phyloP scores from a whole-genome alignment of 2,888 invertebrate species.

The Strigamia transsilvanica region DNA sequence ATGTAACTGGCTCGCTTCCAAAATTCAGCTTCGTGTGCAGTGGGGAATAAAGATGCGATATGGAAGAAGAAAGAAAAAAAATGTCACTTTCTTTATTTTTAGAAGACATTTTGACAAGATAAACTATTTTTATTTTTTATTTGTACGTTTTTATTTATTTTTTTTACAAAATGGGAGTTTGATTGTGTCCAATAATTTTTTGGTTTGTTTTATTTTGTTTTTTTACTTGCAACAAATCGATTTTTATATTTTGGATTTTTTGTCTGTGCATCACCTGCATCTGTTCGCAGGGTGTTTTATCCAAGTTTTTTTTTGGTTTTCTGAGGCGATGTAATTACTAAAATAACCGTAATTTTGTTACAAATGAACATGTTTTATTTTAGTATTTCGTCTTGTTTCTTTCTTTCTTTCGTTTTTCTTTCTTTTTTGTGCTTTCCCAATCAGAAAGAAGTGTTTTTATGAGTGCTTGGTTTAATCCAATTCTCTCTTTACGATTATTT shows the following conservation, averaged over 20 bases:
- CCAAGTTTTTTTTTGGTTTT: neutral
- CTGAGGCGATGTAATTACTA: neutral
- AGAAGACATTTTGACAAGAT: neutral
- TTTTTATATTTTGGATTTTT: neutral
- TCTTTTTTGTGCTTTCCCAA: neutral
- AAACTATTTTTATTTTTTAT: neutral
- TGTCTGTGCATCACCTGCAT: neutral
- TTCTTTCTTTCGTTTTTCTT: neutral
- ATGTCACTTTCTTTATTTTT: neutral
- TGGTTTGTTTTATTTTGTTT: neutral
- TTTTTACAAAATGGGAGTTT: neutral
- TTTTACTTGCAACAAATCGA: constrained; percentile 31
- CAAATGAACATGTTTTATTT: constrained; percentile 5
- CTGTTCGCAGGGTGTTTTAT: neutral
- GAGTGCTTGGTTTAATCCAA: constrained; percentile 4
- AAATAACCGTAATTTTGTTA: neutral
- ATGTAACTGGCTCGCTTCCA: constrained; percentile 12
- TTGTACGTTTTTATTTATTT: neutral
- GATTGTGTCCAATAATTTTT: neutral
- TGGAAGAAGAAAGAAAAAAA: neutral
- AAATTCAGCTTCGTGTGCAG: neutral
- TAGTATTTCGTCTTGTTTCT: too few relatives aligned
- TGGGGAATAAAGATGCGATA: neutral
- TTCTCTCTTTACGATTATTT: neutral
- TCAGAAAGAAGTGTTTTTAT: neutral